Base-by-base conservation (phyloP, 1,140 invertebrate genomes). In the Zeugodacus cucurbitae region DNA sequence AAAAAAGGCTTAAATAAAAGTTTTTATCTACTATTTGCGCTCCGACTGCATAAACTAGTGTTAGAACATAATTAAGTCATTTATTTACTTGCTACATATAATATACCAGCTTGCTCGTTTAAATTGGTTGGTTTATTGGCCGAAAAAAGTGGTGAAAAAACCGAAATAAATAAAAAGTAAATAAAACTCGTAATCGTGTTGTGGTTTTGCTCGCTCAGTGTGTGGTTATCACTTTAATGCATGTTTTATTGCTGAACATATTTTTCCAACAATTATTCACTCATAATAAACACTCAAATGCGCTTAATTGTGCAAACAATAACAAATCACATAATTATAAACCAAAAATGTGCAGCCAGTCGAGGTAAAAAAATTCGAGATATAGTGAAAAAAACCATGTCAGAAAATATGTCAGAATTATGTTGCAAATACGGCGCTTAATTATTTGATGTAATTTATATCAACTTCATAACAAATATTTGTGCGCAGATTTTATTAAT, bases 361-460 rank as follows among this genome's bases (percentile, higher is more conserved):
- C 8, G 22, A 62, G 3, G 6, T 62, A 26, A n/a, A 62, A 62
- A 62, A 62, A 62, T 7, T 26, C 5, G 58, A 8, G 26, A 26
- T 3, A 2, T 7, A 26, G 10, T 62, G 58, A n/a, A 26, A 62
- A 59, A 62, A 62, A 3, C 58, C 58, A 26, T 62, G 58, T 26
- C n/a, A 59, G 58, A 59, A 62, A 62, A 62, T 62, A 62, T 62
- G 58, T 62, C 58, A 62, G 22, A 62, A 26, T n/a, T 62, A 26
- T 26, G 58, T 62, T 22, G 58, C 22, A 62, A 62, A n/a, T 62
- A 26, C n/a, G 58, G 58, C n/a, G 58, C 58, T n/a, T 62, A 62
- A 62, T 62, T 62, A 22, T 74, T 74, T 74, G 20, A 74, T 74
- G 67, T 74, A 74, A 74, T 74, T 74, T 74, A 74, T 74, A 37